Evolutionary conservation across 2,797 vertebrate species (phyloP).

Genomic region (Knipowitschia caucasica): DNA sequence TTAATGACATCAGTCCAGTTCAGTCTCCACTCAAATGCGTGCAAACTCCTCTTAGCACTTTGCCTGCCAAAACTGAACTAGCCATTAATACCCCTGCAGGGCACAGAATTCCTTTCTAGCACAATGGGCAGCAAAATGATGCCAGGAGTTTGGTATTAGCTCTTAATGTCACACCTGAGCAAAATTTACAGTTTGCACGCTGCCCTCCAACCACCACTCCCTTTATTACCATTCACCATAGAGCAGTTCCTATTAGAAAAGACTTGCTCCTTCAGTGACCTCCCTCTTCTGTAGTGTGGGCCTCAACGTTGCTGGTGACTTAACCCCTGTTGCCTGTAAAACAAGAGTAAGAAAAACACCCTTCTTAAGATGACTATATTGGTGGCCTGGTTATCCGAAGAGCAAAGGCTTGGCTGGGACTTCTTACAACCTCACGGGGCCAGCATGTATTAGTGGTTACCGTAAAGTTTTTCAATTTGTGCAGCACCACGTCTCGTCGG

Average conservation of each 20-base stretch:
- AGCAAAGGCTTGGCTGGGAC: conserved; percentile 57
- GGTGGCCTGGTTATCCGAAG: conserved; percentile 63
- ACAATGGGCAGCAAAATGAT: conserved; percentile 22
- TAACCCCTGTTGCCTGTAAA: conserved; percentile 72
- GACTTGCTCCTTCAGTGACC: conserved; percentile 54
- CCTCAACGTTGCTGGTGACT: conserved; percentile 69
- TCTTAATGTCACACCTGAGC: conserved; percentile 61
- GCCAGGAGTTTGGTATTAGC: conserved; percentile 43
- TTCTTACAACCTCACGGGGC: conserved; percentile 39
- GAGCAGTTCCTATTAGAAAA: conserved; percentile 46
- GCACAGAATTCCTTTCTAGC: conserved; percentile 41
- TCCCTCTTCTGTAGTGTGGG: conserved; percentile 46
- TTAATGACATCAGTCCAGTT: conserved; percentile 63
- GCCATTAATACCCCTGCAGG: conserved; percentile 40
- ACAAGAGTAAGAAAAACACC: conserved; percentile 68
- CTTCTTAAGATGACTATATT: conserved; percentile 63
- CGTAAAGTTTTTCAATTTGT: conserved; percentile 60
- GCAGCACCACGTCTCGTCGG: conserved; percentile 41
- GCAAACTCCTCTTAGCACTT: conserved; percentile 28
- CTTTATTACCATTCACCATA: conserved; percentile 37
- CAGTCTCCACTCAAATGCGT: too few species aligned
- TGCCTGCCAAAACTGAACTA: conserved; percentile 31
- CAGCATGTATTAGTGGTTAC: conserved; percentile 64
- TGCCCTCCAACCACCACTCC: conserved; percentile 34
- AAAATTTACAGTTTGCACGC: conserved; percentile 50